Evolutionary conservation across 92 coral and sea anemone species (phyloP).

Genomic region (Palythoa caribaeorum): DNA sequence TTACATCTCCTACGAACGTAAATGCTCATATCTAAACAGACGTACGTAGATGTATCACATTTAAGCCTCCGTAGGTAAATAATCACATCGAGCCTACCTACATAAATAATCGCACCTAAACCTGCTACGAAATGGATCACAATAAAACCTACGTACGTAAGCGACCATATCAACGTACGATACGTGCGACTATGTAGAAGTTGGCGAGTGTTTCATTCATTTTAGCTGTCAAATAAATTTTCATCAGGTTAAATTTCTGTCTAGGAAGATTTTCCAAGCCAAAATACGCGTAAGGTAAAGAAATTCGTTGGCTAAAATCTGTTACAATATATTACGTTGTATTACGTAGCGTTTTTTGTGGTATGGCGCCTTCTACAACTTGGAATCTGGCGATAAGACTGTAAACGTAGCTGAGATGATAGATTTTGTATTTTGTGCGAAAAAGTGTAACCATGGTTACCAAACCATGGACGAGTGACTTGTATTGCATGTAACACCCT

Average conservation of each 20-base stretch:
- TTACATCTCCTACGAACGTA: neutral
- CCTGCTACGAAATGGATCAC: neutral
- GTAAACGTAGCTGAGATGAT: too few relatives aligned
- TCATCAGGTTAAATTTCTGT: too few relatives aligned
- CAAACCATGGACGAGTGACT: neutral
- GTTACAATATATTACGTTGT: neutral
- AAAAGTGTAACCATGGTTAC: constrained; percentile 12
- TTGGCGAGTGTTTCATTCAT: too few relatives aligned
- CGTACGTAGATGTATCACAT: neutral
- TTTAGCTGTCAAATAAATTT: too few relatives aligned
- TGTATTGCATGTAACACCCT: neutral
- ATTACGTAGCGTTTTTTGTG: neutral
- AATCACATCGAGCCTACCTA: neutral
- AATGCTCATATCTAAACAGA: neutral
- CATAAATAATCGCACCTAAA: neutral
- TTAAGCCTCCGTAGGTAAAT: neutral
- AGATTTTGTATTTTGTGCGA: too few relatives aligned
- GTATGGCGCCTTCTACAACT: neutral
- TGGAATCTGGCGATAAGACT: neutral
- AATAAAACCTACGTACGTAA: neutral
- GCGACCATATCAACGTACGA: too few relatives aligned
- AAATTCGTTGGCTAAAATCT: too few relatives aligned
- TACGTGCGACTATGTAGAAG: too few relatives aligned
- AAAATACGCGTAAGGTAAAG: too few relatives aligned
- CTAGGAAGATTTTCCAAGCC: too few relatives aligned